A percentile compares a stretch with the other conserved stretches of the same genome.
phyloP scores from a whole-genome alignment of 2,113 vertebrate species.

The Chrysochloris asiatica region DNA sequence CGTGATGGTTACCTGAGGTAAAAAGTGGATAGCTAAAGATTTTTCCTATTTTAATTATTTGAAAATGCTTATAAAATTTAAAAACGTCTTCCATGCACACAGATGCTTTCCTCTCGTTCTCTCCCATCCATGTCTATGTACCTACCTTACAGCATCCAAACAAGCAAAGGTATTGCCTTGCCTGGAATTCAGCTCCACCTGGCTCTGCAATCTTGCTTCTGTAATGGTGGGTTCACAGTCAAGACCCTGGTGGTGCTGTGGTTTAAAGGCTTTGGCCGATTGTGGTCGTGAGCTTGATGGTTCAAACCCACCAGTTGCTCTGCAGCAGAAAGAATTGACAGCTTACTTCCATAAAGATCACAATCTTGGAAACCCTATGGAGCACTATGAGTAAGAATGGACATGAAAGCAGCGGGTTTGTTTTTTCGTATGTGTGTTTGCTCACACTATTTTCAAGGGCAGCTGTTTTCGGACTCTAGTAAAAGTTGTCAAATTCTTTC shows the following conservation, averaged over 20 bases:
- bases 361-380: too few relatives aligned
- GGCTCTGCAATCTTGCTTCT: not conserved
- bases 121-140: not conserved
- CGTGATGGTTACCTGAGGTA: not conserved
- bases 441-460: not conserved
- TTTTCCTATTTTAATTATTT: not conserved
- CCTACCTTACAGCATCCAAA: not conserved
- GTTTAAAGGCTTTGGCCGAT: too few relatives aligned
- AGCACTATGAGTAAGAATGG: too few relatives aligned
- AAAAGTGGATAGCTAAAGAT: not conserved
- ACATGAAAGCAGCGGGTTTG: too few relatives aligned
- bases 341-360: too few relatives aligned
- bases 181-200: not conserved
- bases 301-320: too few relatives aligned
- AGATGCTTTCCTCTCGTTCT: not conserved
- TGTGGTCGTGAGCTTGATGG: too few relatives aligned
- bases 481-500: slow-evolving; percentile 36
- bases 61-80: slow-evolving; percentile 16
- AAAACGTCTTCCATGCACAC: too few relatives aligned
- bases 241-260: too few relatives aligned
- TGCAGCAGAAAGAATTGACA: too few relatives aligned
- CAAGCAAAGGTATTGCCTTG: not conserved
- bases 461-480: not conserved
- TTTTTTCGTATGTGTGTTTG: not conserved
- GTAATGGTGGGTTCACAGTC: not conserved